phyloP scores from a whole-genome alignment of 2,888 invertebrate genomes.

The Dione vanillae region DNA sequence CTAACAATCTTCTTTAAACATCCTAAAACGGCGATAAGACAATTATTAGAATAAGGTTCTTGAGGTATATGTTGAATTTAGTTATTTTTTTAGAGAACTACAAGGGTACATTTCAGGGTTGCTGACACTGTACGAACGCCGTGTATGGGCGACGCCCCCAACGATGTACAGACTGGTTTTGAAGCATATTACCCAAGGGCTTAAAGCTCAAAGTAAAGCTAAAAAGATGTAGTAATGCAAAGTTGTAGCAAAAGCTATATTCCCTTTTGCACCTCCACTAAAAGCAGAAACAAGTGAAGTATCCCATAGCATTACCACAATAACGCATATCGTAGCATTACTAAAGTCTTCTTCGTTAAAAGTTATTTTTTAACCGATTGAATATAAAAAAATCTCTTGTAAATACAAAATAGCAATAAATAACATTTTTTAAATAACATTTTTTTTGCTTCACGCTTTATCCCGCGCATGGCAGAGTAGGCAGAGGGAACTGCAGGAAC shows the following conservation, averaged over 20 bases:
- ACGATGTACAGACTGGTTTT: slow-evolving; percentile 17
- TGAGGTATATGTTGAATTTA: background rate
- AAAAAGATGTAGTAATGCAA: slow-evolving; percentile 21
- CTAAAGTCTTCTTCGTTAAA: no score
- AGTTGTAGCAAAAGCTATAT: slow-evolving; percentile 31
- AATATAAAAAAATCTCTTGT: background rate
- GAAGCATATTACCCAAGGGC: slow-evolving; percentile 11
- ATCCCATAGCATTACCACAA: slow-evolving; percentile 19
- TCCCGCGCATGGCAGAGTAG: no score
- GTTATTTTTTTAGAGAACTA: slow-evolving; percentile 15
- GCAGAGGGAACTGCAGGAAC: no score
- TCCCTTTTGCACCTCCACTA: slow-evolving; percentile 22
- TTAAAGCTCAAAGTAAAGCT: slow-evolving; percentile 25
- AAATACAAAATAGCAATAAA: no score
- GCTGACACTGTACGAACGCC: slow-evolving; percentile 19
- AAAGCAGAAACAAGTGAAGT: slow-evolving; percentile 30
- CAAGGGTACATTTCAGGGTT: slow-evolving; percentile 11
- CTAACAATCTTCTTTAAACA: no score
- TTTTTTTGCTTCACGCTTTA: no score
- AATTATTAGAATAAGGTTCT: slow-evolving; percentile 15
- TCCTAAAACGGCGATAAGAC: no score
- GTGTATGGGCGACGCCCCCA: background rate
- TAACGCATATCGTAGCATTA: no score
- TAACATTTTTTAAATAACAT: no score
- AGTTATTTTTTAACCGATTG: background rate